These are phyloP conservation scores for Morinoia aosen DNA, from an alignment of 2,888 invertebrate genomes.

Conservation along the genomic window DNA sequence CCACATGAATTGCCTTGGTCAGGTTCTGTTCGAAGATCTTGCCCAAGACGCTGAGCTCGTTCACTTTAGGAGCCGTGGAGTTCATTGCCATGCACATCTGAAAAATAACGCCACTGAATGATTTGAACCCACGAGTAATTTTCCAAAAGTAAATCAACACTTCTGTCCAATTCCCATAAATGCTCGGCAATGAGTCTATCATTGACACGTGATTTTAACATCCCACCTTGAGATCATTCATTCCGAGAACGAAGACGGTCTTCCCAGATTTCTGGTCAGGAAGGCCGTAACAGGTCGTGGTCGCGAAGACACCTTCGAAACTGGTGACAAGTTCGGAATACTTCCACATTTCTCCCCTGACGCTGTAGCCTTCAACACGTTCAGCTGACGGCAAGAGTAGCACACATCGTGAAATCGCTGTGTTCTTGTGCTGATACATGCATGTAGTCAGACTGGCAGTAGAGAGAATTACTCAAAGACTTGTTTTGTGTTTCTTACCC, in stretches of 20 bases:
- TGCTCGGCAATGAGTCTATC: too few relatives aligned
- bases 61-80: not conserved
- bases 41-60: not conserved
- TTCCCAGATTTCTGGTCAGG: not conserved
- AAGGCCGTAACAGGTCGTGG: not conserved
- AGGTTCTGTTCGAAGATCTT: not conserved
- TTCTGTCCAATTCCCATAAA: too few relatives aligned
- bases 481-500: too few relatives aligned
- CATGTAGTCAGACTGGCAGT: too few relatives aligned
- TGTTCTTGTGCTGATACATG: too few relatives aligned
- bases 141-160: too few relatives aligned
- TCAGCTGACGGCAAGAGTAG: not conserved
- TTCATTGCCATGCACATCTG: not conserved
- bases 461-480: too few relatives aligned
- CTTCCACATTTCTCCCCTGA: not conserved
- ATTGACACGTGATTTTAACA: too few relatives aligned
- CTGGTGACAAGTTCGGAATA: not conserved
- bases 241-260: not conserved
- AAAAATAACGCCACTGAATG: too few relatives aligned
- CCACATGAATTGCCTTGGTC: not conserved
- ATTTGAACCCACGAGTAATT: not conserved
- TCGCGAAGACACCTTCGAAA: not conserved
- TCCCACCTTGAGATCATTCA: too few relatives aligned
- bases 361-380: not conserved
- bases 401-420: too few relatives aligned